Base-by-base conservation (phyloP, 2,797 vertebrate species). In the Oophaga sylvatica region DNA sequence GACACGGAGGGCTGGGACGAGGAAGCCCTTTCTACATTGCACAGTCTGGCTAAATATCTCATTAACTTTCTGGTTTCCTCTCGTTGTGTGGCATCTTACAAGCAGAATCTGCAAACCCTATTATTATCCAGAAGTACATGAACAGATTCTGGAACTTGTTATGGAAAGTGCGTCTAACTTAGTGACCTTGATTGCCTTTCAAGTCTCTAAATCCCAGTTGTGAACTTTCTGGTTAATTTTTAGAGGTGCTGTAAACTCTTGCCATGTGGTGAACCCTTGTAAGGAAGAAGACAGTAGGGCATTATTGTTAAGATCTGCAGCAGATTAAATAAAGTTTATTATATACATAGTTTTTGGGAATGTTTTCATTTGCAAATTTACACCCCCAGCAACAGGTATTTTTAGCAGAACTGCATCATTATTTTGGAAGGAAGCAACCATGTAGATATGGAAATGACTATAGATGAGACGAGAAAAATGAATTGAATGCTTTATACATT, bases 31-130 rank as follows among this genome's bases (percentile, higher is more conserved):
- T 86, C 62, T 62, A 65, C 35, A 41, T 45, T 20, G 56, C 59
- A 76, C 45, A 71, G 71, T 80, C 67, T 83, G 75, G 26, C 59
- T 86, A 82, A 77, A 86, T 89, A 78, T 86, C 88, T 86, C 88
- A 89, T 89, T 89, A 89, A 86, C 70, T 82, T 89, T 83, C 79
- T 89, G 83, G 79, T 86, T 89, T 88, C 71, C 83, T 85, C 87
- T 86, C 29, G 62, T 76, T 89, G 88, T 83, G 88, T 89, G 88
- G 88, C 84, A 83, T 89, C 80, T 83, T 63, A 83, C 35, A 78
- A 63, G 84, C 22, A 68, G 26, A 83, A 56, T 6, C 53, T 86
- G 59, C 70, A 89, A 78, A 89, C 87, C 83, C 83, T 86, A 89
- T 89, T 89, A 89, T 89, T 89, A 83, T 41, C 67, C 77, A 71